phyloP scores from a whole-genome alignment of 2,888 invertebrate genomes.

The Tortricodes alternella region DNA sequence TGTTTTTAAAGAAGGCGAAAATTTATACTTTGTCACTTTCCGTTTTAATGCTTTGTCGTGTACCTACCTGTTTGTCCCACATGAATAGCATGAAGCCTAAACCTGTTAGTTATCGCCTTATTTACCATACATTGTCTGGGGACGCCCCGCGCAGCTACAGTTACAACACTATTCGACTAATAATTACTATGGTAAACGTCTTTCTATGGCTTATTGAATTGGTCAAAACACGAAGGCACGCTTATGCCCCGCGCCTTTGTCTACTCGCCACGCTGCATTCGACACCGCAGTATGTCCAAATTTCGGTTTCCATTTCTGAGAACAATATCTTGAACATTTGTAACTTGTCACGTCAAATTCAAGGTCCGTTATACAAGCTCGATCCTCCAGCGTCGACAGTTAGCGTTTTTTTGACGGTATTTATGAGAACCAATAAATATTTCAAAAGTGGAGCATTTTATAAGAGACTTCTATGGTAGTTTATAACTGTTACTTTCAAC shows the following conservation, averaged over 20 bases:
- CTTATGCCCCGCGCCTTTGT: constrained; percentile 68
- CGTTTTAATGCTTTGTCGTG: constrained; percentile 21
- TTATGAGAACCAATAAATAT: constrained; percentile 77
- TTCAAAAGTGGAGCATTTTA: constrained; percentile 76
- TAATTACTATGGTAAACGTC: constrained; percentile 77
- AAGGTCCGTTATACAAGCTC: constrained; percentile 68
- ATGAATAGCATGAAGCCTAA: constrained; percentile 33
- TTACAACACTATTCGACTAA: constrained; percentile 62
- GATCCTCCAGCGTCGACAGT: constrained; percentile 62
- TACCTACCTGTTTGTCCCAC: constrained; percentile 34
- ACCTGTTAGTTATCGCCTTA: constrained; percentile 55
- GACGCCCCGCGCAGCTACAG: constrained; percentile 72
- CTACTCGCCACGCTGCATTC: constrained; percentile 51
- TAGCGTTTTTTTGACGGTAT: constrained; percentile 58
- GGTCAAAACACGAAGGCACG: constrained; percentile 76
- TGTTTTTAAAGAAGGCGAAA: no score
- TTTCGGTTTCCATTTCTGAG: constrained; percentile 78
- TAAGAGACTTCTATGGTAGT: constrained; percentile 77
- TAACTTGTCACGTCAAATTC: constrained; percentile 57
- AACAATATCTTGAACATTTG: constrained; percentile 60
- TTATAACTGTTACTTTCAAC: constrained; percentile 78
- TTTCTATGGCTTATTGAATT: constrained; percentile 67
- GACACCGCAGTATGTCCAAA: constrained; percentile 79
- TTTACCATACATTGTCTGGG: constrained; percentile 49
- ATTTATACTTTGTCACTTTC: constrained; percentile 22